Evolutionary conservation across 2,113 vertebrate species (phyloP), one percentile per base, ranked within the genome.

Genomic region (Clarias macrocephalus): DNA sequence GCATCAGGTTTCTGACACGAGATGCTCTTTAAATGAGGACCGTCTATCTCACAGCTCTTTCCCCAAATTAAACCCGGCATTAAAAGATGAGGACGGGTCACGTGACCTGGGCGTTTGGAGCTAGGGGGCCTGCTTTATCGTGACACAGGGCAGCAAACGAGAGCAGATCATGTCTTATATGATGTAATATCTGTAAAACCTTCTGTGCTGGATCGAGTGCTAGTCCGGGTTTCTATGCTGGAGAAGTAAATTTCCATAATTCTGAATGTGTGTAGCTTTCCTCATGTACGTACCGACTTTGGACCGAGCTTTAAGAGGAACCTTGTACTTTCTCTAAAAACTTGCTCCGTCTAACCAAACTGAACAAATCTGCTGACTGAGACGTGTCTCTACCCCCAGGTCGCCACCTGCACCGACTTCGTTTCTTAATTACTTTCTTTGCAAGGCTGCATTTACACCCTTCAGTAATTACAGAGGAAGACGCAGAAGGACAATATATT

Each of bases 71-170:
- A 86, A 88, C 86, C 91, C 89, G 89, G 91, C 92, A 93, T 89
- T 91, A 89, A 90, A 92, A 52, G 91, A 94, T 91, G 93, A 91
- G 92, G 92, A 89, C 91, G 88, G 93, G 93, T 95, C 93, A 95
- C 89, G 90, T 91, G 91, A 92, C 91, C 90, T 23, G 90, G 56
- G 89, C 90, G 91, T 23, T 89, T 90, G 88, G 93, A 92, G 93
- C 92, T 89, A 92, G 92, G 90, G 93, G 92, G 92, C 90, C 90
- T 90, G 91, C 92, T 92, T 94, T 94, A 94, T 94, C 92, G 93
- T 94, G 91, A 94, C 94, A 57, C 63, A 15, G 42, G 5, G 73
- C 66, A 60, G 33, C 37, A 75, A 82, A 8, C 48, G 48, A 48
- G 48, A 83, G 79, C 59, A 66, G 65, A 87, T 91, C 79, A 84